Base-by-base conservation (phyloP, 2,797 vertebrate genomes). In the Lepilemur septentrionalis region DNA sequence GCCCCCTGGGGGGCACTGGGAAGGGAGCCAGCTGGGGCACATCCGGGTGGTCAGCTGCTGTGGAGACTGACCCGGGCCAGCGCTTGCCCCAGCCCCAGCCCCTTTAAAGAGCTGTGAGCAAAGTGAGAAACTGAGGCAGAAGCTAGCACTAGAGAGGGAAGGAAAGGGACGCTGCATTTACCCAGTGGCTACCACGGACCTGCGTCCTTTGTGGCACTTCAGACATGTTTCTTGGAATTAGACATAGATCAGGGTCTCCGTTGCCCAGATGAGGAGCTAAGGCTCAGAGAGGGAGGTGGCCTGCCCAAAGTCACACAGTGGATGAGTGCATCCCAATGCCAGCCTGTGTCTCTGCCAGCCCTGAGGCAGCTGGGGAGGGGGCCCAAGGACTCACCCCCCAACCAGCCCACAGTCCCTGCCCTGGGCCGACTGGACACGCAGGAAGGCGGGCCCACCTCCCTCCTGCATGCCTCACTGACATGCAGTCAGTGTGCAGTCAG, bases 101-200 rank as follows among this genome's bases (percentile, higher is more conserved):
- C 52, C 70, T 52, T 81, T 67, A 79, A 93, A 72, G 43, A 70
- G 46, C 48, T 69, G 13, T 80, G 38, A 80, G 3, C 38, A 32
- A 10, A 75, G 43, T 48, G 69, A 92, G 88, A 63, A 87, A 85
- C 59, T 0, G 4, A 92, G 75, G n/a, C 52, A 41, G 63, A 81
- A 79, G 46, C 65, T 23, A 52, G 81, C 50, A 38, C 32, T 12
- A 9, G 52, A 61, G 20, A 48, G 50, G n/a, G 75, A 46, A 50
- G 59, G 59, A 83, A 78, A 25, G 10, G n/a, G 14, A 57, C 63
- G 41, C 50, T 70, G 84, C 28, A 0, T 46, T 61, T 43, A 3
- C 7, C n/a, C 12, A 2, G 7, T 7, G n/a, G 41, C 48, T 79
- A 0, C 41, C 4, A 0, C 0, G 11, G 4, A 20, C 50, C 72